phyloP scores from a whole-genome alignment of 1,140 invertebrate species.

The Lepidurus packardi region DNA sequence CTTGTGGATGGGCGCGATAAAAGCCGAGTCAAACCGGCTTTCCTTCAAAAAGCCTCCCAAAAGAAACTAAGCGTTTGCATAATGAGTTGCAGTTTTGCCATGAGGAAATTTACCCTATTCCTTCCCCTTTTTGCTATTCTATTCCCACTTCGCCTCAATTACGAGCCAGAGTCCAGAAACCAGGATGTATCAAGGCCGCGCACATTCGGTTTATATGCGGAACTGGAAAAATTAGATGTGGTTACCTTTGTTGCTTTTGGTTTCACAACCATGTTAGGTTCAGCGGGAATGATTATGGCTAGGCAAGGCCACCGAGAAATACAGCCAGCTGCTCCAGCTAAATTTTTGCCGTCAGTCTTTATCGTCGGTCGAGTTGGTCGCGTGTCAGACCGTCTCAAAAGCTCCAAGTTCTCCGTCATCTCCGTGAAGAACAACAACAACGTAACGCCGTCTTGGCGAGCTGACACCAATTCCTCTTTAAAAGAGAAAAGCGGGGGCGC shows the following conservation, averaged over 20 bases:
- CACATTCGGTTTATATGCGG: background rate
- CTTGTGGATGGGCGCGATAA: background rate
- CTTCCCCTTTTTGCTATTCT: too few relatives aligned
- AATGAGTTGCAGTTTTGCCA: background rate
- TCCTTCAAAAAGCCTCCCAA: background rate
- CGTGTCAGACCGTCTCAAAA: conserved; percentile 1
- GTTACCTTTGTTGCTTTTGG: background rate
- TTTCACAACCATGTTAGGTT: background rate
- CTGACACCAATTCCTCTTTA: background rate
- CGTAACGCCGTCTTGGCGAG: background rate
- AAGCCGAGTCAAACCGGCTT: background rate
- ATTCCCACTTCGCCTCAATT: background rate
- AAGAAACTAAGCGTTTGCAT: background rate
- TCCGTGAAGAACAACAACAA: background rate
- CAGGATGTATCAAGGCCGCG: background rate
- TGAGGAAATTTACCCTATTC: background rate
- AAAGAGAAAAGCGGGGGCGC: conserved; percentile 9
- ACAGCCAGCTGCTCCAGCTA: background rate
- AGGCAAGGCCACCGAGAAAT: background rate
- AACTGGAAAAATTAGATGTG: conserved; percentile 8
- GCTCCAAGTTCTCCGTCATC: background rate
- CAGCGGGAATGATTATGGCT: background rate
- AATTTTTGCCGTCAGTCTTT: background rate
- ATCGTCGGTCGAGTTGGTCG: background rate
- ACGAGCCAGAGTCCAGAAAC: background rate